phyloP scores from a whole-genome alignment of 1,140 invertebrate species.

The Pinna nobilis region DNA sequence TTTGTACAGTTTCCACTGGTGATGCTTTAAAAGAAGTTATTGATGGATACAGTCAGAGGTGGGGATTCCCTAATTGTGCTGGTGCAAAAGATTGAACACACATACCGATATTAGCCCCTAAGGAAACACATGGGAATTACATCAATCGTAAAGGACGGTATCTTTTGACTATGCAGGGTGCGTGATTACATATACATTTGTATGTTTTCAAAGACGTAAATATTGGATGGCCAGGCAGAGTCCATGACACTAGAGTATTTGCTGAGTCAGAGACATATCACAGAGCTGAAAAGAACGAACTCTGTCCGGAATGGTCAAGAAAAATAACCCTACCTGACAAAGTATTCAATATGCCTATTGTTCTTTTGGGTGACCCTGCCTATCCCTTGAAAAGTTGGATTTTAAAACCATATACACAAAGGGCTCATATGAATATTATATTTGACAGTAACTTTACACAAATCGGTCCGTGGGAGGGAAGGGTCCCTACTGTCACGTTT shows the following conservation, averaged over 20 bases:
- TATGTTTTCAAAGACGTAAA: constrained; percentile 7
- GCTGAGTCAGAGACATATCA: not conserved
- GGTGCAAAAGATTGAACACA: no score
- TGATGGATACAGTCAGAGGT: not conserved
- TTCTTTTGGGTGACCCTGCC: constrained; percentile 14
- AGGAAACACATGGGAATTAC: not conserved
- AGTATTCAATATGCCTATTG: constrained; percentile 7
- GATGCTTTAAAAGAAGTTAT: no score
- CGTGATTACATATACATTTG: not conserved
- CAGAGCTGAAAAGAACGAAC: not conserved
- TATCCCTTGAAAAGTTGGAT: constrained; percentile 18
- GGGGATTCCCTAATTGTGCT: not conserved
- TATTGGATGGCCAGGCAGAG: constrained; percentile 21
- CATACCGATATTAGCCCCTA: not conserved
- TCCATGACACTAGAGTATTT: constrained; percentile 18
- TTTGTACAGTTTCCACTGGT: no score
- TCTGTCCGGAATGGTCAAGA: not conserved
- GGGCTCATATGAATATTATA: no score
- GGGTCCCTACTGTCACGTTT: no score
- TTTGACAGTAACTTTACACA: no score
- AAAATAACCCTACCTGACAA: not conserved
- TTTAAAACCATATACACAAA: constrained; percentile 23
- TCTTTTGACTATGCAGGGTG: not conserved
- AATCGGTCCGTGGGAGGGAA: no score
- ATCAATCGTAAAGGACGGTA: not conserved